Evolutionary conservation across 2,797 vertebrate genomes (phyloP).

Genomic region (Darevskia mixta): DNA sequence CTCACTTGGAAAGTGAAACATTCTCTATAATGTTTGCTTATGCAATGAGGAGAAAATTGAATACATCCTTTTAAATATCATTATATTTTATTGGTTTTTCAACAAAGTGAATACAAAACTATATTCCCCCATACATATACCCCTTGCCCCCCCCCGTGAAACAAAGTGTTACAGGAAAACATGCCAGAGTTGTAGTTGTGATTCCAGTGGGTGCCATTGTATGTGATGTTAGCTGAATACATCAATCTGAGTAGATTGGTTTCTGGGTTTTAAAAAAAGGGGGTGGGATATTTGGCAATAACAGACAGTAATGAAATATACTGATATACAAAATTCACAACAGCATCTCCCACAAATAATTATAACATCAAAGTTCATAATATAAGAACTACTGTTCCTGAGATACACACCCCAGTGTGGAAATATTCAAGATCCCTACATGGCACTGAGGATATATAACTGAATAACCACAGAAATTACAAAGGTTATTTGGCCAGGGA

Average conservation of each 20-base stretch:
- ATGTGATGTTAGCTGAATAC: too few species aligned
- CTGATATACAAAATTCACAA: not conserved
- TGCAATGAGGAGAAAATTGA: not conserved
- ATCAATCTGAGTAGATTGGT: too few species aligned
- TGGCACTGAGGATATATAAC: not conserved
- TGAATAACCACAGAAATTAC: not conserved
- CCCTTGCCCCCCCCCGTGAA: too few species aligned
- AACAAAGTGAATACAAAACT: too few species aligned
- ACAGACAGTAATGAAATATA: not conserved
- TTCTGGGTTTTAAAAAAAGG: not conserved
- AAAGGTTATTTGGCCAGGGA: not conserved
- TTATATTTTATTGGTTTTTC: too few species aligned
- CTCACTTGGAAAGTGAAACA: not conserved
- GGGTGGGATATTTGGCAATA: not conserved
- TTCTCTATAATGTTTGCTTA: not conserved
- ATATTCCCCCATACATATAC: too few species aligned
- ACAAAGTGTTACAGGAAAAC: too few species aligned
- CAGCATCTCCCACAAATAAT: not conserved
- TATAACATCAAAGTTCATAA: not conserved
- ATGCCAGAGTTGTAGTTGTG: too few species aligned
- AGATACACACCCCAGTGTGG: not conserved
- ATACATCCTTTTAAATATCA: not conserved
- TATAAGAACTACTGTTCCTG: not conserved
- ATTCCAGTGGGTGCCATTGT: too few species aligned
- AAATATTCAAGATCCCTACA: not conserved